Base-by-base conservation (phyloP, 2,113 vertebrate genomes). In the Urocolius indicus region DNA sequence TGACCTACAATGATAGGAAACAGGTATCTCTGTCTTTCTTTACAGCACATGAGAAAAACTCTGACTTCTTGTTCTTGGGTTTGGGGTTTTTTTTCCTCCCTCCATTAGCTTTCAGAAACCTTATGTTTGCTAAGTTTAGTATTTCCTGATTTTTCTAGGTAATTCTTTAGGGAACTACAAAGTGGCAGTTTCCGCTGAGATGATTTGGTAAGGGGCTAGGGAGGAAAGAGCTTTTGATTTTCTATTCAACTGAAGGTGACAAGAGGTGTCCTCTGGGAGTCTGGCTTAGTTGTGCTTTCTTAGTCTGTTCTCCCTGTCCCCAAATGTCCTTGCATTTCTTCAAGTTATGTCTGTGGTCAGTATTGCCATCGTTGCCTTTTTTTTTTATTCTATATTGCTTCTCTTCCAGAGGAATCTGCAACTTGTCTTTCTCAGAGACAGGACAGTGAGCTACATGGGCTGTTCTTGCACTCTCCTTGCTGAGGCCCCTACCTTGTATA, bases 21-120 rank as follows among this genome's bases (percentile, higher is more conserved):
- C 4, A 14, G 27, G 48, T 58, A 41, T 54, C 46, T 51, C 46
- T 78, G 43, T 27, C 62, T 74, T 2, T 46, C 76, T 55, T 32
- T 17, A 21, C 26, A 68, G 57, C 1, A 27, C 0, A 0, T 36
- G 46, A 65, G 82, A 75, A 68, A 85, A 92, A 8, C 43, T 38
- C 62, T 38, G 24, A 21, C 22, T 46, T 38, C 16, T 45, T 83
- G 26, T 46, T 75, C 45, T 45, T 63, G 14, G 5, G 16, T 15
- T 16, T 67, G 27, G 21, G 2, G 2, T 27, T 65, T 22, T 65
- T 65, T 69, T 21, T 14, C 27, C 27, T 78, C 22, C 43, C 46
- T 76, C 71, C 22, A 36, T 66, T 93, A 82, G 23, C 66, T 87
- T 85, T 73, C 63, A 93, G 82, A 82, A 84, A 82, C 38, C 75